These are phyloP conservation scores for Uria aalge DNA, from an alignment of 2,113 vertebrate genomes.

Conservation along the genomic window DNA sequence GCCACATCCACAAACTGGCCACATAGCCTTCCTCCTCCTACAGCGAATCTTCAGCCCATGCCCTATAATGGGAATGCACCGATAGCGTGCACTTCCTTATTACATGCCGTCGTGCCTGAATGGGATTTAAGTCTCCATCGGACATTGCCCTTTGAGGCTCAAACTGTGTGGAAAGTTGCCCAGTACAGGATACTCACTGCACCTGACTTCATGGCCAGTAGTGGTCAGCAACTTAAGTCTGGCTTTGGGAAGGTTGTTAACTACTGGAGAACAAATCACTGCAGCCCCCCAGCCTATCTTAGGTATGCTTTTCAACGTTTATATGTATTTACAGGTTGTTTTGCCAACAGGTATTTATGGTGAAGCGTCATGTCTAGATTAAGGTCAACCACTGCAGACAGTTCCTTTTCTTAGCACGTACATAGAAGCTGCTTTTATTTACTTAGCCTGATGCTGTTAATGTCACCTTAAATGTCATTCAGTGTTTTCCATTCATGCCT, in stretches of 20 bases:
- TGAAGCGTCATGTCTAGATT: background rate
- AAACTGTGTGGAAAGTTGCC: background rate
- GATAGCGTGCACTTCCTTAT: background rate
- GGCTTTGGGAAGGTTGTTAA: background rate
- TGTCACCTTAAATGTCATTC: background rate
- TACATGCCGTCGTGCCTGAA: background rate
- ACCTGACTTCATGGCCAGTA: background rate
- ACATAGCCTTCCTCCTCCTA: background rate
- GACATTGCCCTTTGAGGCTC: background rate
- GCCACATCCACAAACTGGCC: background rate
- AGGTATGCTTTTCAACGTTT: background rate
- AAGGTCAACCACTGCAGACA: background rate
- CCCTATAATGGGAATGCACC: background rate
- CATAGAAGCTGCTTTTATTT: background rate
- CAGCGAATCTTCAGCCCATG: background rate
- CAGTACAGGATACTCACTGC: background rate
- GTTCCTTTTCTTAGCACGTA: background rate
- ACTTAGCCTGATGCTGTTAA: background rate
- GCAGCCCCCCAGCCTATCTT: background rate
- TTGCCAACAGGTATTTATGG: background rate
- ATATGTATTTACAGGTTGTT: background rate
- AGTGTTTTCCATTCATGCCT: background rate
- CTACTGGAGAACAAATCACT: background rate
- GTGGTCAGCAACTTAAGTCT: background rate
- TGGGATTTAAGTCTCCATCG: background rate